Evolutionary conservation across 2,113 vertebrate species (phyloP), one percentile per base, ranked within the genome.

Genomic region (Conger conger): DNA sequence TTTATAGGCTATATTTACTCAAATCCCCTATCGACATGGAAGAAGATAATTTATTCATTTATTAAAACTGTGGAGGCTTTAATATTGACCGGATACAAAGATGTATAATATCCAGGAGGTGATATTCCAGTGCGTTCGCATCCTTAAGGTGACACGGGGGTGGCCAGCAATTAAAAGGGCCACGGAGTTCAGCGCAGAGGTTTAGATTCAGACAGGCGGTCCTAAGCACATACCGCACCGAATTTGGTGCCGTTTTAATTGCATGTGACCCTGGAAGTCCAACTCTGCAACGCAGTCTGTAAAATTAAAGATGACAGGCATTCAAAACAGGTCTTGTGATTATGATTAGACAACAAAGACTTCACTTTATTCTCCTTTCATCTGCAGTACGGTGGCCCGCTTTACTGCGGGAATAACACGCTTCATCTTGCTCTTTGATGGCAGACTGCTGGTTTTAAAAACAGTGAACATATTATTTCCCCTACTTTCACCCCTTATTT

Each of bases 341-440:
- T 95, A 95, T 95, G 95, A 97, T 97, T 96, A 97, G 94, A 96
- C 94, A 96, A 96, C 96, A 97, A 97, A 96, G 95, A 95, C 93
- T 90, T 93, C 94, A 95, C 91, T 95, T 96, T 96, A 94, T 94
- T 93, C 95, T 93, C 95, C 94, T 90, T 94, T 94, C 92, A 96
- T 95, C 94, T 96, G 95, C 96, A 94, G 96, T 96, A 95, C 93
- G 94, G 95, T 96, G 96, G 95, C 93, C 95, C 95, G 95, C 95
- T 96, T 96, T 96, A 96, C 96, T 96, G 95, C 94, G 95, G 95
- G 94, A 96, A 95, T 96, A 96, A 95, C 95, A 96, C 96, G 95
- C 95, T 97, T 97, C 96, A 97, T 97, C 94, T 94, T 94, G n/a
- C 95, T 96, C 96, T 97, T 96, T 97, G 96, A 97, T 95, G 68